A percentile compares a stretch with the other conserved stretches of the same genome.
Evolutionary conservation across 2,113 vertebrate species (phyloP).

Genomic region (Pachypanchax playfairii): DNA sequence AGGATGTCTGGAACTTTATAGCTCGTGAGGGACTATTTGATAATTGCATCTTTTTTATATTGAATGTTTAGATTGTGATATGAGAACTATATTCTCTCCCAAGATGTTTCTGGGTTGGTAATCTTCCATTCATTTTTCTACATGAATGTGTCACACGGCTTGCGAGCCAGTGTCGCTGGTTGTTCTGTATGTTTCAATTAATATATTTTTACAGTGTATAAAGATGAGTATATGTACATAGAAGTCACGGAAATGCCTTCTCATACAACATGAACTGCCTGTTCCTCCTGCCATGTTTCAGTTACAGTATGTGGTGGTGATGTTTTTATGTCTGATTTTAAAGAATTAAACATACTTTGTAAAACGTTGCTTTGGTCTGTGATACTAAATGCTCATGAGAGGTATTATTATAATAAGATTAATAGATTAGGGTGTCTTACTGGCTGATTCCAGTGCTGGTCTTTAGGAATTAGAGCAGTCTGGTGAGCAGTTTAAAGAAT

Average conservation of each 20-base stretch:
- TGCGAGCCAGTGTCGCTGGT: conserved; percentile 61
- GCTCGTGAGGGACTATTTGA: conserved; percentile 56
- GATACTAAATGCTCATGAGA: no score
- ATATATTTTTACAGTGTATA: conserved; percentile 83
- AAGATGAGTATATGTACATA: conserved; percentile 82
- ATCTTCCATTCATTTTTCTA: conserved; percentile 68
- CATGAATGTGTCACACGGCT: conserved; percentile 76
- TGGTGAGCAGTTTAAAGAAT: no score
- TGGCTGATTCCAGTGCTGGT: no score
- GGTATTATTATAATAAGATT: no score
- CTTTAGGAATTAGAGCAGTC: no score
- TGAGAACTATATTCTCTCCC: conserved; percentile 62
- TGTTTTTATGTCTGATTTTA: conserved; percentile 76
- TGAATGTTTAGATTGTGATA: conserved; percentile 71
- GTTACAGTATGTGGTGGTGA: conserved; percentile 73
- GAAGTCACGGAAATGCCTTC: conserved; percentile 82
- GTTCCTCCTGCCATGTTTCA: conserved; percentile 77
- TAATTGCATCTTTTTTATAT: conserved; percentile 71
- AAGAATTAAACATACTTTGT: conserved; percentile 81
- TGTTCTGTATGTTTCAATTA: conserved; percentile 68
- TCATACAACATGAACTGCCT: conserved; percentile 76
- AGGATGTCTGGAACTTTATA: conserved; percentile 71
- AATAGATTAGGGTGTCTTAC: no score
- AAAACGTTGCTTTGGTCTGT: conserved; percentile 48
- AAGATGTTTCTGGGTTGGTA: conserved; percentile 58